Percentiles rank a stretch among this genome's conserved stretches.
Conservation (phyloP, 1,140 invertebrate species). For the Scaptomyza montana region DNA sequence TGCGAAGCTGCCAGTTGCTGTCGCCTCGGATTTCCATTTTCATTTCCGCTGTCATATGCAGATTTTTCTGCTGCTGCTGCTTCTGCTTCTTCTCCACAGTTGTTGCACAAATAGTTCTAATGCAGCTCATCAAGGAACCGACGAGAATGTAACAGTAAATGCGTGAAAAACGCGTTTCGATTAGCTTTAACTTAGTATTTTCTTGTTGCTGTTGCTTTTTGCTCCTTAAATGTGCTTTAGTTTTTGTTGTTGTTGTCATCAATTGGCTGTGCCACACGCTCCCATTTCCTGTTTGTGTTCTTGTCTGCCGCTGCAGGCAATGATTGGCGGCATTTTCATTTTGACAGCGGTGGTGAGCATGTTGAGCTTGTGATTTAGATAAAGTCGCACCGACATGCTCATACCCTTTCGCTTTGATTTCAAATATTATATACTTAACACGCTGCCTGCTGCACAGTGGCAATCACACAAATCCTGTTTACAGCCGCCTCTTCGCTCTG, state of each 20-base stretch:
- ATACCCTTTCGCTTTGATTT: conserved; percentile 81
- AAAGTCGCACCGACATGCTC: conserved; percentile 58
- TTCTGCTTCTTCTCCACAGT: conserved; percentile 30
- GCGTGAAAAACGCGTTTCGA: conserved; percentile 69
- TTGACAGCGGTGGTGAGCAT: conserved; percentile 79
- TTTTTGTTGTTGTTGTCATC: conserved; percentile 15
- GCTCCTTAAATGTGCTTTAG: conserved; percentile 19
- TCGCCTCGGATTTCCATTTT: conserved; percentile 29
- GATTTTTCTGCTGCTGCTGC: conserved; percentile 9
- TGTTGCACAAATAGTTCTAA: conserved; percentile 62
- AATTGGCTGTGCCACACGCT: conserved; percentile 27
- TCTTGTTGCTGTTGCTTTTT: conserved; percentile 7
- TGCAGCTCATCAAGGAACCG: conserved; percentile 72
- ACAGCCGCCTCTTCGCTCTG: conserved; percentile 5
- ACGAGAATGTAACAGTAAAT: conserved; percentile 74
- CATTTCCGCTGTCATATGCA: conserved; percentile 16
- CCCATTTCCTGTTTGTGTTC: conserved; percentile 14
- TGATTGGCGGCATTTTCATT: conserved; percentile 61
- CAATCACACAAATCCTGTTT: not conserved
- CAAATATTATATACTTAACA: conserved; percentile 82
- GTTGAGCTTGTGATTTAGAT: conserved; percentile 69
- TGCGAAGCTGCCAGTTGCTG: conserved; percentile 53
- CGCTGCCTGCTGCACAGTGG: conserved; percentile 37
- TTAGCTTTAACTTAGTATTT: conserved; percentile 56
- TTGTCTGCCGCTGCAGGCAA: conserved; percentile 8